Evolutionary conservation across 1,140 invertebrate genomes (phyloP).

Genomic region (Papilio polyxenes): DNA sequence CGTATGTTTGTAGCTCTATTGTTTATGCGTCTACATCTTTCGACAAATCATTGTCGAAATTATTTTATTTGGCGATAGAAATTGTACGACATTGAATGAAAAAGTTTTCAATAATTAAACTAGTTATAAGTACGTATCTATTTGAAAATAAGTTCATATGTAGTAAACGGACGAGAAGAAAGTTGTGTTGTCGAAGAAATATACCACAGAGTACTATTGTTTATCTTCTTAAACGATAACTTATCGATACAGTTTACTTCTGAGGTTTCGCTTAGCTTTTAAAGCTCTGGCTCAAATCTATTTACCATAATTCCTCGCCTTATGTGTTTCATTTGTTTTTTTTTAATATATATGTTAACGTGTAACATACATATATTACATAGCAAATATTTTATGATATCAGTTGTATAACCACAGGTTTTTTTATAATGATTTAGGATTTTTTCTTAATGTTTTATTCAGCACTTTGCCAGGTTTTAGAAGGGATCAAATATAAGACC

Average conservation of each 20-base stretch:
- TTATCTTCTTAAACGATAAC: too few species aligned
- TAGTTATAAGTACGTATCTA: not conserved
- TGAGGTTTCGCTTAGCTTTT: too few species aligned
- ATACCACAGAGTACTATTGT: not conserved
- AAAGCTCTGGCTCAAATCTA: too few species aligned
- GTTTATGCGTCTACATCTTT: not conserved
- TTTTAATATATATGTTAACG: too few species aligned
- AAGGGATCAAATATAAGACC: constrained; percentile 33
- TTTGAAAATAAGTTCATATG: too few species aligned
- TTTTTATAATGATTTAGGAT: constrained; percentile 4
- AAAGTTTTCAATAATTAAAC: not conserved
- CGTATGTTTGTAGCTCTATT: constrained; percentile 7
- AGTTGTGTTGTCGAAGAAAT: not conserved
- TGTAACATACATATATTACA: too few species aligned
- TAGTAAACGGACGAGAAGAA: not conserved
- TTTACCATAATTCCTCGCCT: too few species aligned
- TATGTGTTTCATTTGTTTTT: too few species aligned
- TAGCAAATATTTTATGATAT: not conserved
- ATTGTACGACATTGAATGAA: not conserved
- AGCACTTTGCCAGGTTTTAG: constrained; percentile 31
- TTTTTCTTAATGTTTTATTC: constrained; percentile 28
- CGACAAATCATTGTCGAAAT: not conserved
- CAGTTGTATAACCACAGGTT: not conserved
- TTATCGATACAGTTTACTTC: too few species aligned
- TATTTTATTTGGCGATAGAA: not conserved